Evolutionary conservation across 2,113 vertebrate species (phyloP), one percentile per base, ranked within the genome.

Genomic region (Lynx canadensis): DNA sequence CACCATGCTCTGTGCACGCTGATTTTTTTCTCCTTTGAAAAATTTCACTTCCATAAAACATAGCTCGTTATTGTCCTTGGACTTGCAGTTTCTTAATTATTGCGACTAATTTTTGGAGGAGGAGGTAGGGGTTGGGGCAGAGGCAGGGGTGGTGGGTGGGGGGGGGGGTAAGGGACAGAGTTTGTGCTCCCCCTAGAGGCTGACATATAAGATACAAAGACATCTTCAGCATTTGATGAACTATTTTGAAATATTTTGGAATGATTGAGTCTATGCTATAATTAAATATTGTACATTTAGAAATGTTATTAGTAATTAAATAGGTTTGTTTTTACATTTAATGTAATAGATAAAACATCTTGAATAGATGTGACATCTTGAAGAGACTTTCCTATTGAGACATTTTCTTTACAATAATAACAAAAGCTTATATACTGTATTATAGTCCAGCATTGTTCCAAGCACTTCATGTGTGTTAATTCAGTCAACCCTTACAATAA

Each of bases 301-400:
- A 96, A 91, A 79, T 97, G 13, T 60, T 89, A 81, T 84, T 92
- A 93, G 81, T 89, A 96, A 87, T 97, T 87, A 96, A 81, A 50
- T 81, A 71, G 21, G 19, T 87, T 97, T 92, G 6, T 63, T 97
- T 94, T 91, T 74, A 19, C 57, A 41, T 81, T 94, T 89, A 60
- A 63, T 85, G 12, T 84, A 74, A 68, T 82, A 94, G 31, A 31
- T 52, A 74, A 91, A 90, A 95, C 21, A 71, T 45, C 7, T 48
- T 78, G 38, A 73, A 73, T 36, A 73, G 21, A 41, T 76, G 38
- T 78, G 68, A 80, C 50, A 91, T 82, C 73, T 81, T 84, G 36
- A 94, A 83, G 80, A 89, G 38, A 29, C 71, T 91, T 92, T 96
- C 13, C 84, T 65, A 8, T 41, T 52, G 50, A 95, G 89, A 74